Evolutionary conservation across 2,797 vertebrate species (phyloP).

Genomic region (Leptatherina wallacei): DNA sequence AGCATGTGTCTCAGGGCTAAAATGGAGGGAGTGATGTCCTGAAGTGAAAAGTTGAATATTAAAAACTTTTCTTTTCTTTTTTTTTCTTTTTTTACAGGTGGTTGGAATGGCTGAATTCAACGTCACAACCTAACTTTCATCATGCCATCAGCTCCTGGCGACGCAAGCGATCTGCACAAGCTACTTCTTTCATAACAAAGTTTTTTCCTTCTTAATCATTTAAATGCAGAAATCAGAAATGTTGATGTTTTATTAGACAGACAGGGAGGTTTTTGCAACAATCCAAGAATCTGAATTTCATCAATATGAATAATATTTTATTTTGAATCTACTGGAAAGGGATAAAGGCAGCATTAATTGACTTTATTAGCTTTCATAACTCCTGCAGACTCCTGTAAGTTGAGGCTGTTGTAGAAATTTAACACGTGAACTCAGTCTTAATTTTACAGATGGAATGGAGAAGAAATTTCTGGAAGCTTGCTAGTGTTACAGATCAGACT

Average conservation of each 20-base stretch:
- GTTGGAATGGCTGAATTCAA: background rate
- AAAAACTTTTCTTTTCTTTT: background rate
- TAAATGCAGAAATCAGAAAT: background rate
- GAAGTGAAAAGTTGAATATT: background rate
- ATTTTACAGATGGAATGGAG: too few species aligned
- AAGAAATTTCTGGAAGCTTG: too few species aligned
- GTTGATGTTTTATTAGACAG: background rate
- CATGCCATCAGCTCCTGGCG: constrained; percentile 15
- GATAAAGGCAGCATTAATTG: background rate
- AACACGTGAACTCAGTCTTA: too few species aligned
- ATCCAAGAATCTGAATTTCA: background rate
- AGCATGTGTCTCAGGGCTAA: background rate
- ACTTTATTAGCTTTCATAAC: too few species aligned
- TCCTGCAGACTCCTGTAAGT: too few species aligned
- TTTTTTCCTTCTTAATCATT: background rate
- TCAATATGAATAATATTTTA: too few species aligned
- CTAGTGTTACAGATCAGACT: too few species aligned
- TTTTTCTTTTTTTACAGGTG: constrained; percentile 33
- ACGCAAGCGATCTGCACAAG: background rate
- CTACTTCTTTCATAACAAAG: background rate
- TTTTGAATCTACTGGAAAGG: background rate
- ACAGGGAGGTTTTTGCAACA: background rate
- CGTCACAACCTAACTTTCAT: background rate
- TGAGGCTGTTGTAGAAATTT: too few species aligned
- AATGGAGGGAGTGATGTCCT: background rate